Evolutionary conservation across 1,140 invertebrate species (phyloP).

Genomic region (Agrypnia vestita): DNA sequence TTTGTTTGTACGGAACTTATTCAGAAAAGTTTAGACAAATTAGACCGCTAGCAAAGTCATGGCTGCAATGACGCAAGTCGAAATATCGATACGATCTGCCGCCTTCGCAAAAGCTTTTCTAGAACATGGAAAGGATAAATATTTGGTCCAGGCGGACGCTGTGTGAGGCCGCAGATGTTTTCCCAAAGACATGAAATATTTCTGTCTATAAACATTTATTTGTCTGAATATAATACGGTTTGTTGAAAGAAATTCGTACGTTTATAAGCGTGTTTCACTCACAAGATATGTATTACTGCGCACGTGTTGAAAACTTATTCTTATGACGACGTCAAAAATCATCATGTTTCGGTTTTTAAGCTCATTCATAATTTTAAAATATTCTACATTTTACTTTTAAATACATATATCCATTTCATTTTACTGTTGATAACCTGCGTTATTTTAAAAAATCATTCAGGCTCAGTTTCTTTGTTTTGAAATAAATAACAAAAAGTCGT

Average conservation of each 20-base stretch:
- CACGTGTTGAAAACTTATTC: neutral
- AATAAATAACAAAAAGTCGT: too few relatives aligned
- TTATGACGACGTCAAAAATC: too few relatives aligned
- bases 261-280: neutral
- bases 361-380: too few relatives aligned
- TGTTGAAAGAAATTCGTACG: neutral
- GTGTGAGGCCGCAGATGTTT: neutral
- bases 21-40: too few relatives aligned
- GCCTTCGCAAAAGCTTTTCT: constrained; percentile 27
- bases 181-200: neutral
- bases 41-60: neutral
- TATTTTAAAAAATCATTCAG: too few relatives aligned
- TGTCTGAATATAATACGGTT: neutral
- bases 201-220: constrained; percentile 4
- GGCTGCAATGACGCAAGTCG: neutral
- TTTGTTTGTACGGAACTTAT: neutral
- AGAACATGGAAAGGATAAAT: constrained; percentile 17
- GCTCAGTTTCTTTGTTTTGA: too few relatives aligned
- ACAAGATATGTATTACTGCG: too few relatives aligned
- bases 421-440: too few relatives aligned
- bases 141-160: neutral
- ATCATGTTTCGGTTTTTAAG: too few relatives aligned
- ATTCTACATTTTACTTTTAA: too few relatives aligned
- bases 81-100: constrained; percentile 7
- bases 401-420: too few relatives aligned